These are phyloP conservation scores for Guaruba guarouba DNA, from an alignment of 2,113 vertebrate genomes.

Conservation along the genomic window DNA sequence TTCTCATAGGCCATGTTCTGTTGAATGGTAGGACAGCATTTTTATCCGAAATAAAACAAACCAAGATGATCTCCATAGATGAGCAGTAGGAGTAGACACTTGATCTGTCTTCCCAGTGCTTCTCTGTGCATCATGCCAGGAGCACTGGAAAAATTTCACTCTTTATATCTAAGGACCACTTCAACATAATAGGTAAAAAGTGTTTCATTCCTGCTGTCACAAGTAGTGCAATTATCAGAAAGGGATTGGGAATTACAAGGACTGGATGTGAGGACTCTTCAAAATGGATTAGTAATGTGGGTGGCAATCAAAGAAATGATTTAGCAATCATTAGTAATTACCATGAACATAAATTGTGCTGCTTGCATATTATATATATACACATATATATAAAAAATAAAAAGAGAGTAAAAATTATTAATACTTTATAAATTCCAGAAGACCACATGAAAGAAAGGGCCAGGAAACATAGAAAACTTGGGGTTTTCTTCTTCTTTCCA, in stretches of 20 bases:
- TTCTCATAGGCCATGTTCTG: neutral
- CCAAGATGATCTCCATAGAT: neutral
- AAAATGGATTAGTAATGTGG: neutral
- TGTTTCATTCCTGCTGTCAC: neutral
- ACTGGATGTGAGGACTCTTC: neutral
- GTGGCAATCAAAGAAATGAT: neutral
- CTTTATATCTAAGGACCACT: neutral
- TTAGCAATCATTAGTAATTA: neutral
- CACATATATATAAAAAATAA: neutral
- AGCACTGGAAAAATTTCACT: neutral
- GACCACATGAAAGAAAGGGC: neutral
- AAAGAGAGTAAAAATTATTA: neutral
- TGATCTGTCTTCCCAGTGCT: neutral
- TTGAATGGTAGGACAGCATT: neutral
- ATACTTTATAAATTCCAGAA: neutral
- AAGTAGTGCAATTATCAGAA: neutral
- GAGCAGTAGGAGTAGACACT: neutral
- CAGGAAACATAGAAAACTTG: neutral
- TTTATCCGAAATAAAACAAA: neutral
- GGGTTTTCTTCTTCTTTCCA: neutral
- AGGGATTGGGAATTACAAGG: neutral
- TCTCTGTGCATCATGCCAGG: neutral
- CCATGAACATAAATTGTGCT: neutral
- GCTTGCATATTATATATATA: neutral
- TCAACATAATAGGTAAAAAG: constrained; percentile 5